Conservation (phyloP, 2,797 vertebrate genomes). For the Tapera naevia region DNA sequence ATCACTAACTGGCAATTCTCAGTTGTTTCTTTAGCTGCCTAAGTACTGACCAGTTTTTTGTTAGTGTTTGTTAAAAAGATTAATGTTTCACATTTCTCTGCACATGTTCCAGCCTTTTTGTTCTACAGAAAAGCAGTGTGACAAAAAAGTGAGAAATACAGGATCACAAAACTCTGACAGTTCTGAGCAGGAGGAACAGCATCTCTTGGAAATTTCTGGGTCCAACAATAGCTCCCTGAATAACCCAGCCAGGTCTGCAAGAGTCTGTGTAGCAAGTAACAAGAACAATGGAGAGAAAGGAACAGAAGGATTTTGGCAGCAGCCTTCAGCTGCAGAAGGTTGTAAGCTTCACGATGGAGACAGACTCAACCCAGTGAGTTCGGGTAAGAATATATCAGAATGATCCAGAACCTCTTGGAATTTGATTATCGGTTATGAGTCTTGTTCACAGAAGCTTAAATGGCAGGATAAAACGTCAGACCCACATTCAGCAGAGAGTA, state of each 20-base stretch:
- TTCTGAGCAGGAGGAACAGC: slow-evolving; percentile 62
- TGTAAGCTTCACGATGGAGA: background rate
- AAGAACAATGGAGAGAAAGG: background rate
- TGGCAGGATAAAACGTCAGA: background rate
- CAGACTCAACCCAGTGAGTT: background rate
- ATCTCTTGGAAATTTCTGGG: slow-evolving; percentile 41
- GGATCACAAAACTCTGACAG: background rate
- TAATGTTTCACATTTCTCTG: background rate
- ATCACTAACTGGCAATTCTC: background rate
- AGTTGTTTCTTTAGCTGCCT: background rate
- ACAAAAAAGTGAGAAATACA: background rate
- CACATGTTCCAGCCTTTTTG: slow-evolving; percentile 41
- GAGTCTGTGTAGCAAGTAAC: background rate
- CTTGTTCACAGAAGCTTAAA: background rate
- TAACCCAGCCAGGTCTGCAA: background rate
- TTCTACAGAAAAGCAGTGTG: background rate
- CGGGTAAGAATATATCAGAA: slow-evolving; percentile 43
- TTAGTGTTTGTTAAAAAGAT: background rate
- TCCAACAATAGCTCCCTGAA: slow-evolving; percentile 68
- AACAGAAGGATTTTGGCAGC: background rate
- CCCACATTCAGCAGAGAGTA: background rate
- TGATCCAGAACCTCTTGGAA: background rate
- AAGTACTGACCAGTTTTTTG: background rate
- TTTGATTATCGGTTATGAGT: background rate
- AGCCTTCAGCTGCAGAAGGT: background rate